Base-by-base conservation (phyloP, 2,113 vertebrate genomes). In the Cinclus cinclus region DNA sequence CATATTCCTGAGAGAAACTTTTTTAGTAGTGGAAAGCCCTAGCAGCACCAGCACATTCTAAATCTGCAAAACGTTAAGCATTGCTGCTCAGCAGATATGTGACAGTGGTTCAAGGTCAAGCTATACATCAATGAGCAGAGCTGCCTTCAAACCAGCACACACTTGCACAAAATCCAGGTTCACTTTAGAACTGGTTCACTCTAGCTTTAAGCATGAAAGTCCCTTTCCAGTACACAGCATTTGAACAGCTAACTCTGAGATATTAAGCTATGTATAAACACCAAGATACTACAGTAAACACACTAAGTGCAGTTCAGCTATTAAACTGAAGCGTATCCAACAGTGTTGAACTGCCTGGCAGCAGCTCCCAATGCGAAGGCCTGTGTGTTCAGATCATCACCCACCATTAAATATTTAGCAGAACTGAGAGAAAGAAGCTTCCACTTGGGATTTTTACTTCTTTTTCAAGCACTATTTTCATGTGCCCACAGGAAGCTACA, bases 201-300 rank as follows among this genome's bases (percentile, higher is more conserved):
- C 42, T 2, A 49, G 52, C 41, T 79, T 65, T 65, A 39, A 86
- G 44, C 10, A 67, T 1, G 79, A 0, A 42, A 78, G 60, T 25
- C 60, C 55, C 39, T 85, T 64, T 49, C 25, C 70, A 92, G 53
- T 5, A 64, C 0, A 5, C 46, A 76, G 81, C 37, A 90, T 62
- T 35, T 69, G 28, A 95, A 59, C 11, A 76, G 75, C n/a, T 64
- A 81, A 50, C 46, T 55, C 82, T 6, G 50, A 92, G 77, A 73
- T 49, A 85, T 27, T 83, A 86, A 95, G 35, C 79, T 35, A 41
- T 42, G 49, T 47, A 83, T 83, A 94, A 94, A 87, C 71, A 93
- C 50, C 5, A 1, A 30, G 79, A 83, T 24, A 55, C 73, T 59
- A 42, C 50, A 92, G 67, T 58, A 90, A 95, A 89, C 74, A 94